Evolutionary conservation across 2,797 vertebrate genomes (phyloP), one percentile per base, ranked within the genome.

Genomic region (Hoplostethus atlanticus): DNA sequence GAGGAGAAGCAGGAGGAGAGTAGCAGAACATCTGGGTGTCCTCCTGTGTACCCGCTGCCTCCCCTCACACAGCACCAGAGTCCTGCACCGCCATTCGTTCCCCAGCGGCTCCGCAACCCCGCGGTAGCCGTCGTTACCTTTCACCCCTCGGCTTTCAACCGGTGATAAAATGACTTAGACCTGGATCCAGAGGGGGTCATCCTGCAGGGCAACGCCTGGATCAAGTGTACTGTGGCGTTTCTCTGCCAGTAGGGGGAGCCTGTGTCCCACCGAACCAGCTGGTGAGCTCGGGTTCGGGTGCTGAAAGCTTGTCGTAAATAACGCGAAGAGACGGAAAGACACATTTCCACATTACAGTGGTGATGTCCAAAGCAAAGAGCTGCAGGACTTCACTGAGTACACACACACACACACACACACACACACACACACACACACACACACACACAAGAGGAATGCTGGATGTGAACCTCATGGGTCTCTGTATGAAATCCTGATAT

Each of bases 171-270:
- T 64, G 31, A 61, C 66, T 57, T 48, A 44, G 42, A 53, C 31
- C 15, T 48, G 21, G 5, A 3, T 80, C 31, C 59, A 1, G 0
- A 3, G 8, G 40, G 13, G 15, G 15, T 53, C 42, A 3, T 8
- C 12, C 6, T 48, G 11, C 6, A 34, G 36, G 59, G 15, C 5
- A 12, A 13, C 16, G 21, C 21, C 28, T 15, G 15, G 50, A 17
- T 54, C 4, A 60, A 54, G 63, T 21, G 28, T 52, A 59, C 66
- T 70, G 60, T 58, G 28, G 21, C 0, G 16, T 7, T 31, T 57
- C n/a, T 34, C 15, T 2, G 50, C 86, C 90, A 89, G 70, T 47
- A 89, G 91, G 79, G 87, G 91, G 91, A 72, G 88, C 74, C 79
- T 5, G 52, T 40, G 80, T 30, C 56, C 58, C 78, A 53, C 59